Conservation (phyloP, 2,113 vertebrate genomes). For the Psilopogon haemacephalus region DNA sequence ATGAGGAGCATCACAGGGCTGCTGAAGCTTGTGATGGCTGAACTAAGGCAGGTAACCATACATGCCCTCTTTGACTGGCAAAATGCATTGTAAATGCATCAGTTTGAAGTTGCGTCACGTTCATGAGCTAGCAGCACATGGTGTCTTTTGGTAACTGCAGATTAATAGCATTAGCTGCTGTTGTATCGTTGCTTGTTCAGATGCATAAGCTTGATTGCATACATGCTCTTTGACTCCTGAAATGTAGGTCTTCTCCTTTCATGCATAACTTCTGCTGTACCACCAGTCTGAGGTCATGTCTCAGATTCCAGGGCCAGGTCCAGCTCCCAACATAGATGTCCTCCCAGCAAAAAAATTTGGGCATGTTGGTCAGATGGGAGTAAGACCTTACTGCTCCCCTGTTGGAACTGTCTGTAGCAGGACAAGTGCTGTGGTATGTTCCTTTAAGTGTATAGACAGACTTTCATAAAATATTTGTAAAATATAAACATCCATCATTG, state of each 20-base stretch:
- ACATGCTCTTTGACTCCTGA: neutral
- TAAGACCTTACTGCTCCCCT: neutral
- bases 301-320: neutral
- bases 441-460: accelerated
- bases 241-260: accelerated
- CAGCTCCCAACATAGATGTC: neutral
- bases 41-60: neutral
- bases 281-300: neutral
- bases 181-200: neutral
- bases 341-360: neutral
- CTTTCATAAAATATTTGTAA: neutral
- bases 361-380: neutral
- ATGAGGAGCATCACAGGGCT: neutral
- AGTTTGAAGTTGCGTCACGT: neutral
- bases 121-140: neutral
- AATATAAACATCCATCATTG: accelerated
- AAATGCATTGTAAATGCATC: neutral
- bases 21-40: neutral
- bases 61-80: accelerated
- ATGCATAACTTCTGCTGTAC: accelerated
- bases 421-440: accelerated
- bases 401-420: neutral
- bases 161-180: neutral
- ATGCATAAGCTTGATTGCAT: accelerated
- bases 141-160: neutral